Evolutionary conservation across 2,797 vertebrate genomes (phyloP).

Genomic region (Pyrocephalus nanus): DNA sequence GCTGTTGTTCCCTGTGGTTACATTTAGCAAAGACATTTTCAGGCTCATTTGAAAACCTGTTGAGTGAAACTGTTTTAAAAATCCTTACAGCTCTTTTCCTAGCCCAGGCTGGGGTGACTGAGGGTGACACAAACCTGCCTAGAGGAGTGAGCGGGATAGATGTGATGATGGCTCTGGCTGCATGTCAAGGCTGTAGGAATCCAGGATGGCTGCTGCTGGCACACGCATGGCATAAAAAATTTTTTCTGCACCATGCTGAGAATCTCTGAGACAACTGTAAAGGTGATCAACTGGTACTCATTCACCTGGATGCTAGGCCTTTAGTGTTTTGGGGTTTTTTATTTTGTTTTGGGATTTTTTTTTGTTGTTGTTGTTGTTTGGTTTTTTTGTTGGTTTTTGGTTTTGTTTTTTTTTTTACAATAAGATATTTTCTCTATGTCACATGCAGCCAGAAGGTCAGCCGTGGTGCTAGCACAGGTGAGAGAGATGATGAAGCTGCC

Average conservation of each 20-base stretch:
- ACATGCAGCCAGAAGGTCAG: not conserved
- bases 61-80: not conserved
- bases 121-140: not conserved
- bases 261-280: not conserved
- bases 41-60: not conserved
- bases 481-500: not conserved
- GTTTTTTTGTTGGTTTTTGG: too few relatives aligned
- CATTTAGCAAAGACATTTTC: not conserved
- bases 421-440: not conserved
- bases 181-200: not conserved
- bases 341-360: too few relatives aligned
- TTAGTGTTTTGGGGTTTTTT: not conserved
- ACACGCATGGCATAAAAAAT: not conserved
- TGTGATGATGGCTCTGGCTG: not conserved
- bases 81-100: not conserved
- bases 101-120: not conserved
- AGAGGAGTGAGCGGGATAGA: not conserved
- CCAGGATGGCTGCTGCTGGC: not conserved
- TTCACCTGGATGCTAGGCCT: not conserved
- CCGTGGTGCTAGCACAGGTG: not conserved
- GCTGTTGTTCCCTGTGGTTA: not conserved
- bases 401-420: not conserved
- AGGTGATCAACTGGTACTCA: not conserved
- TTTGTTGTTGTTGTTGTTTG: too few relatives aligned
- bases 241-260: not conserved